Evolutionary conservation across 2,888 invertebrate genomes (phyloP), one percentile per base, ranked within the genome.

Genomic region (Dryocosmus kuriphilus): DNA sequence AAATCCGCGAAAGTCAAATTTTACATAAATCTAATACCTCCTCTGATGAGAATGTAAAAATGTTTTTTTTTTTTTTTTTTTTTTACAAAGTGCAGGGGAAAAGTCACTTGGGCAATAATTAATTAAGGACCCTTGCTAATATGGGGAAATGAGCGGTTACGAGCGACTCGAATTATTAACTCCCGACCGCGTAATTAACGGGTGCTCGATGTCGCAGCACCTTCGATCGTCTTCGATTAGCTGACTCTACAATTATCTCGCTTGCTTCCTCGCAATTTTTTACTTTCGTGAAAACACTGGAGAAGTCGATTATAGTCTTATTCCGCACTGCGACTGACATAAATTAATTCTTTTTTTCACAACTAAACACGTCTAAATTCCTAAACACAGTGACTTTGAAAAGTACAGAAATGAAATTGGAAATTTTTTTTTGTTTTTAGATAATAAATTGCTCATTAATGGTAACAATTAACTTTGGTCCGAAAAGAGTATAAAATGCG

Each of bases 111-210:
- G 78, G 77, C 80, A 85, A 85, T 86, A 88, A 88, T 88, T 87
- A 88, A 88, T 88, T 88, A 86, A 85, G 75, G 82, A 81, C 84
- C 82, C 80, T 76, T 81, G 83, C 84, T 88, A 87, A 87, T 86
- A 80, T 75, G 83, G 76, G 85, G 82, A 81, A 86, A 86, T 81
- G 84, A 83, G 82, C 81, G 85, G 85, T 84, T 85, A 86, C 83
- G 86, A 83, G 82, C 80, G 84, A 82, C 81, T 84, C 81, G 85
- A 89, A 90, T 90, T 90, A 90, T 90, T 90, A 90, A 88, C 82
- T 80, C 76, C 67, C 84, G 82, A 80, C 61, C 80, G 82, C 84
- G 85, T 89, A 90, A 90, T 90, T 89, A 90, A 87, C 86, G 84
- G 80, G 80, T 84, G 85, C 83, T 81, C 80, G 79, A 77, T 80